These are phyloP conservation scores for Labia minor DNA, from an alignment of 2,888 invertebrate genomes.

Conservation along the genomic window DNA sequence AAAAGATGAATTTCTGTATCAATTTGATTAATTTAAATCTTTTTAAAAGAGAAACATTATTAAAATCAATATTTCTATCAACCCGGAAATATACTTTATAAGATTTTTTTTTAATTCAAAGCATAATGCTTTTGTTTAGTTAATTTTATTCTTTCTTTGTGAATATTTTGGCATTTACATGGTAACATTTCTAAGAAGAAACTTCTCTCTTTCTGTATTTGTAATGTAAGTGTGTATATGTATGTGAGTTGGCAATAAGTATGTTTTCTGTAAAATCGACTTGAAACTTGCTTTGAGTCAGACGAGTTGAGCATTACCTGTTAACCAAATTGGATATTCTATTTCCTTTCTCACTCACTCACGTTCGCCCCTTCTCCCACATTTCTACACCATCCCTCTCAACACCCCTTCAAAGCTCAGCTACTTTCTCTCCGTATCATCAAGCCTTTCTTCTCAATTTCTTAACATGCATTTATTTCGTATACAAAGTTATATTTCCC, in stretches of 20 bases:
- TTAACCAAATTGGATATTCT: constrained; percentile 13
- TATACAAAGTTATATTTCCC: not conserved
- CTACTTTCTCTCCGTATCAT: not conserved
- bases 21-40: no score
- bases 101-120: no score
- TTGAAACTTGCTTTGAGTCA: constrained; percentile 3
- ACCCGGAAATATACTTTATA: no score
- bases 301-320: not conserved
- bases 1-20: no score
- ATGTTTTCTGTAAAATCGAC: not conserved
- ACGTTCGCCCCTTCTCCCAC: not conserved
- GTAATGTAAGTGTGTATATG: no score
- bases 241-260: no score
- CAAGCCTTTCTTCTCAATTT: not conserved
- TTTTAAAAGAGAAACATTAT: no score
- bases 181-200: not conserved
- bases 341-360: not conserved
- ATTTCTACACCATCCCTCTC: no score
- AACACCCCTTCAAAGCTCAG: no score
- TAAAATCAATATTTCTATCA: no score
- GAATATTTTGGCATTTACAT: not conserved
- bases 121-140: not conserved
- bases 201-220: not conserved
- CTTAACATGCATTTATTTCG: not conserved
- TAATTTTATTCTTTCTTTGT: not conserved